Conservation (phyloP, 2,113 vertebrate genomes). For the Caranx ignobilis region DNA sequence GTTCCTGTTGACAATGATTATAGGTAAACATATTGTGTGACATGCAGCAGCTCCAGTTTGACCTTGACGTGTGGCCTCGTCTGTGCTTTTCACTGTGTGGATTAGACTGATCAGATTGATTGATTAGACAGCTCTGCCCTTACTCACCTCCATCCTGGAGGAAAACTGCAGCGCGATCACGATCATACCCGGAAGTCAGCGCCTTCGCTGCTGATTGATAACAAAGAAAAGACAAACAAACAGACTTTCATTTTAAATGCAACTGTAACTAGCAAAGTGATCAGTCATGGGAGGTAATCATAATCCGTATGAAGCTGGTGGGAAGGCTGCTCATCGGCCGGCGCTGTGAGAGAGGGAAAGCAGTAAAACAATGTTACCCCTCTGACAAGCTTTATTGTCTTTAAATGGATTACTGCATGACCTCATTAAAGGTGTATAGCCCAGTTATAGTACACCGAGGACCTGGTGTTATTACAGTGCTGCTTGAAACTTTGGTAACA, state of each 20-base stretch:
- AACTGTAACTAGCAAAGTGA: not conserved
- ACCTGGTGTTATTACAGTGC: slow-evolving; percentile 39
- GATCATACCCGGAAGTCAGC: not conserved
- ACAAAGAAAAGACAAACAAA: not conserved
- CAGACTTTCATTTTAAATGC: not conserved
- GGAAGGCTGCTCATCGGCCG: not conserved
- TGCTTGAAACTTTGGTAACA: not conserved
- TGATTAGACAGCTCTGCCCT: slow-evolving; percentile 45
- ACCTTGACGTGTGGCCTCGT: slow-evolving; percentile 43
- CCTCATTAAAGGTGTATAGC: slow-evolving; percentile 41
- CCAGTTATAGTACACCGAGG: not conserved
- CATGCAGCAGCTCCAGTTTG: not conserved
- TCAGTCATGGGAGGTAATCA: not conserved
- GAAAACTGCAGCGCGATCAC: not conserved
- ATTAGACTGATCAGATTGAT: slow-evolving; percentile 33
- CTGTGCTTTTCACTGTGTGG: slow-evolving; percentile 13
- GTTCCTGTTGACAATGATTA: no score
- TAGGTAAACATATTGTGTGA: no score
- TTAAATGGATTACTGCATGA: slow-evolving; percentile 42
- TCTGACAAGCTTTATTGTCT: slow-evolving; percentile 39
- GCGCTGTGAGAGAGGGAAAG: not conserved
- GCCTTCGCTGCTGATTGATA: slow-evolving; percentile 4
- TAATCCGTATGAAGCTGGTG: slow-evolving; percentile 16
- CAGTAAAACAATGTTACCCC: slow-evolving; percentile 4
- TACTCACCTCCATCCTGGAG: slow-evolving; percentile 33